These are phyloP conservation scores for Tipula unca DNA, from an alignment of 2,888 invertebrate species.

Conservation along the genomic window DNA sequence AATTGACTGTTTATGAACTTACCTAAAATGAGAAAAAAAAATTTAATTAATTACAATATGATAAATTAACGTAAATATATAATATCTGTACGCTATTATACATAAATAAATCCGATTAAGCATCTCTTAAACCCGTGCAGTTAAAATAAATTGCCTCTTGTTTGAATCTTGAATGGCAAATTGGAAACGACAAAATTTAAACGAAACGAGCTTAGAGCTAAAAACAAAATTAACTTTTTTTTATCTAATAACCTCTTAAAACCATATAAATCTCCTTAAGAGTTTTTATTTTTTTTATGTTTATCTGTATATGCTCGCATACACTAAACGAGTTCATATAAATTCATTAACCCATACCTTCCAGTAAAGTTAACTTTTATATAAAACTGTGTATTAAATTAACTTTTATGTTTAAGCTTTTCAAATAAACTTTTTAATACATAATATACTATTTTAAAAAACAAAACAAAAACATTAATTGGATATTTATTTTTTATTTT, in stretches of 20 bases:
- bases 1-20: neutral
- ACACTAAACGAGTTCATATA: neutral
- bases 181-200: neutral
- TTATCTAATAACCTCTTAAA: conserved; percentile 14
- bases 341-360: neutral
- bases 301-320: neutral
- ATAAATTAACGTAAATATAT: neutral
- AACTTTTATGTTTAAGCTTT: neutral
- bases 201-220: neutral
- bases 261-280: neutral
- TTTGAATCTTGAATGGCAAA: neutral
- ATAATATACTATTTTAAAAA: neutral
- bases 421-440: neutral
- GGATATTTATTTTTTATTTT: neutral
- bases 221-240: neutral
- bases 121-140: neutral
- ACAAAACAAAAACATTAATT: neutral
- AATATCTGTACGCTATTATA: neutral
- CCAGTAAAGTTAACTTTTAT: neutral
- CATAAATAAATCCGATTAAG: neutral
- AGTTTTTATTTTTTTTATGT: neutral
- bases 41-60: neutral
- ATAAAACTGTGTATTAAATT: neutral
- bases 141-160: neutral
- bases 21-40: neutral